Conservation (phyloP, 2,797 vertebrate species). For the Percopsis omiscomaycus region DNA sequence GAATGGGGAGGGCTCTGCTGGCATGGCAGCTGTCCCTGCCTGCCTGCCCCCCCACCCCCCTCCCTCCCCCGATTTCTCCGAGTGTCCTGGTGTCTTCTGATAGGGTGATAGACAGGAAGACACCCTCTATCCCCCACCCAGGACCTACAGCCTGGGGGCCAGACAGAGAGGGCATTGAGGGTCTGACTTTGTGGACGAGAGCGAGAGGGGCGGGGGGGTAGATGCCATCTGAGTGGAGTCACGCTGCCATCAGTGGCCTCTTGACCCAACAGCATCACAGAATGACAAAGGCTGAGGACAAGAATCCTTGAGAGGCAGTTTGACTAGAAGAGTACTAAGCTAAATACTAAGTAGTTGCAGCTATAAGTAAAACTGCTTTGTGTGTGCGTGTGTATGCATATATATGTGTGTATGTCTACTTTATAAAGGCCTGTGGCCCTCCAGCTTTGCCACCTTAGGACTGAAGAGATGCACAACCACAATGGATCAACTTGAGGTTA, state of each 20-base stretch:
- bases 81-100: conserved; percentile 46
- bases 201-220: conserved; percentile 39
- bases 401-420: neutral
- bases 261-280: conserved; percentile 41
- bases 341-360: neutral
- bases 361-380: neutral
- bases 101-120: conserved; percentile 65
- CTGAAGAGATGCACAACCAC: too few species aligned
- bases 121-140: conserved; percentile 47
- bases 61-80: conserved; percentile 28
- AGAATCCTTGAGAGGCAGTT: conserved; percentile 7
- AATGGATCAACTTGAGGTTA: too few species aligned
- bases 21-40: conserved; percentile 67
- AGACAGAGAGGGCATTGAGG: conserved; percentile 79
- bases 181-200: conserved; percentile 56
- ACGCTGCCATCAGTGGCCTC: conserved; percentile 60
- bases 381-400: neutral
- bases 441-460: neutral
- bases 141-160: conserved; percentile 44
- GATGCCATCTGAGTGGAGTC: conserved; percentile 76
- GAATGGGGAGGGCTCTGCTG: conserved; percentile 62
- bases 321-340: neutral
- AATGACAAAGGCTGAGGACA: conserved; percentile 28
- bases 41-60: conserved; percentile 38
- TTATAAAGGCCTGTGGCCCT: neutral